Conservation (phyloP, 2,888 invertebrate genomes). For the Tenthredo amoena region DNA sequence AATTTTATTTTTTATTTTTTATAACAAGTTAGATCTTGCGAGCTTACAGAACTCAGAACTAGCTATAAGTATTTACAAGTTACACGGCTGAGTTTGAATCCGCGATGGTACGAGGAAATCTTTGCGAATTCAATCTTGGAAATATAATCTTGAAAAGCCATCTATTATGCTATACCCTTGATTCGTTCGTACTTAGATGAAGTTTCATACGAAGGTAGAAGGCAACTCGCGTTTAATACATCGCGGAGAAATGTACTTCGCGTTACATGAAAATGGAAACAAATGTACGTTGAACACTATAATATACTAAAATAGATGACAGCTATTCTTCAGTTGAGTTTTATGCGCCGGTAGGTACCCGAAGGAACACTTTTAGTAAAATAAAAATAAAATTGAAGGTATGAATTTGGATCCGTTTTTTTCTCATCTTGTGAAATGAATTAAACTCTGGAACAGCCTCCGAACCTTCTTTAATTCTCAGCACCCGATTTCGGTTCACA, state of each 20-base stretch:
- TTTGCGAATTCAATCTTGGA: background rate
- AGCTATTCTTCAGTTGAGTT: background rate
- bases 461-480: background rate
- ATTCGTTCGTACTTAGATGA: background rate
- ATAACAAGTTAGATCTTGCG: background rate
- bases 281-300: constrained; percentile 2
- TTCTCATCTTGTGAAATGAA: too few species aligned
- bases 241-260: background rate
- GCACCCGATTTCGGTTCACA: background rate
- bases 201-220: background rate
- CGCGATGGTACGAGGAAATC: background rate
- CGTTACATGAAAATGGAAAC: background rate
- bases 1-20: background rate
- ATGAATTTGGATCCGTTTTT: background rate
- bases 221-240: background rate
- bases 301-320: background rate
- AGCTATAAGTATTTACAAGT: background rate
- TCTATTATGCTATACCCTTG: background rate
- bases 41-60: too few species aligned
- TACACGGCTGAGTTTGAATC: background rate
- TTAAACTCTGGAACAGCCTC: too few species aligned
- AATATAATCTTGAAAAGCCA: background rate
- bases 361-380: background rate
- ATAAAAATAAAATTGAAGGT: background rate
- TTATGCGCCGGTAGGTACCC: background rate